phyloP scores from a whole-genome alignment of 2,888 invertebrate species.

The Archips xylosteana region DNA sequence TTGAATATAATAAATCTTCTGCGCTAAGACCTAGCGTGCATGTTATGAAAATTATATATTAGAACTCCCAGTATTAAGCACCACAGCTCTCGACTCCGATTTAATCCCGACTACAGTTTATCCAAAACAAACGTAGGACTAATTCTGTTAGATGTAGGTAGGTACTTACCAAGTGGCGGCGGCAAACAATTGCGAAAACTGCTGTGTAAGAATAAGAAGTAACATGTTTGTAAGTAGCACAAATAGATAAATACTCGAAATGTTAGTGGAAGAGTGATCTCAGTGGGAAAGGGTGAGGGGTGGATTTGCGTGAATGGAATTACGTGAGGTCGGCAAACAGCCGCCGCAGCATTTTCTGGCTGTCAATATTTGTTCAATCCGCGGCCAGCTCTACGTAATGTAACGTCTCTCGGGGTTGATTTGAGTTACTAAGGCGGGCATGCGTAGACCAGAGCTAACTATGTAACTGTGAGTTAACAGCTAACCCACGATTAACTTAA shows the following conservation, averaged over 20 bases:
- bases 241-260: constrained; percentile 18
- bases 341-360: constrained; percentile 33
- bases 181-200: background rate
- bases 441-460: too few relatives aligned
- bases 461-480: too few relatives aligned
- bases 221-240: constrained; percentile 7
- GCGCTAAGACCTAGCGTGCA: background rate
- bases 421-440: background rate
- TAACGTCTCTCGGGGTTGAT: background rate
- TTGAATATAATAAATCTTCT: background rate
- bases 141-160: background rate
- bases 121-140: background rate
- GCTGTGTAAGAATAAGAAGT: constrained; percentile 1
- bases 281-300: constrained; percentile 12
- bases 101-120: background rate
- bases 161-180: background rate
- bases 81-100: background rate
- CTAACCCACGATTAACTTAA: too few relatives aligned
- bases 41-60: constrained; percentile 1
- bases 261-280: constrained; percentile 11
- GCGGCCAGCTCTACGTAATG: constrained; percentile 15
- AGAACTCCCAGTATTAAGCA: background rate
- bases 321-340: constrained; percentile 43
- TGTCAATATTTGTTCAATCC: constrained; percentile 43
- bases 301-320: constrained; percentile 43